Evolutionary conservation across 2,888 invertebrate species (phyloP).

Genomic region (Pantelozetes paolii): DNA sequence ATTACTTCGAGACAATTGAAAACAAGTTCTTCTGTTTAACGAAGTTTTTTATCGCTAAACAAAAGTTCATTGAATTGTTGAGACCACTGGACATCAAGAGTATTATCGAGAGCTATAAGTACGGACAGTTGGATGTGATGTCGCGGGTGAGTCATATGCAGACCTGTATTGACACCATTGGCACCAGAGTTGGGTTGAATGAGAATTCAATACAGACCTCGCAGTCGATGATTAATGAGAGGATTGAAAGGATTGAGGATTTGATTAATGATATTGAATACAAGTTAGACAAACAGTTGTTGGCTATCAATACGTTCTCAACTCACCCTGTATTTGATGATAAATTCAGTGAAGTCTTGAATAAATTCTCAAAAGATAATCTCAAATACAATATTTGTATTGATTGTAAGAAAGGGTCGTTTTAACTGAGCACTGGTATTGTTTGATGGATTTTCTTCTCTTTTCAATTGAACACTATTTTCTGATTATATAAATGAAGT

Average conservation of each 20-base stretch:
- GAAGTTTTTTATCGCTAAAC: slow-evolving; percentile 34
- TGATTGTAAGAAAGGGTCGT: too few relatives aligned
- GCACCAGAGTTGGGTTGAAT: slow-evolving; percentile 22
- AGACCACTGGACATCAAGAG: slow-evolving; percentile 33
- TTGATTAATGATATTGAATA: slow-evolving; percentile 11
- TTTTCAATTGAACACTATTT: too few relatives aligned
- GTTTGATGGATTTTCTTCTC: too few relatives aligned
- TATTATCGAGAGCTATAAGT: slow-evolving; percentile 41
- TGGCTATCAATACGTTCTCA: not conserved
- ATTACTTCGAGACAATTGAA: slow-evolving; percentile 36
- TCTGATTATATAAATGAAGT: too few relatives aligned
- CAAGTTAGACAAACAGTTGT: not conserved
- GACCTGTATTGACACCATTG: slow-evolving; percentile 22
- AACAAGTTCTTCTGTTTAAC: slow-evolving; percentile 34
- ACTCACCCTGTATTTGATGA: not conserved
- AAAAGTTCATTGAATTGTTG: slow-evolving; percentile 33
- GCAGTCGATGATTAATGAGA: not conserved
- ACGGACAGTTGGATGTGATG: slow-evolving; percentile 41
- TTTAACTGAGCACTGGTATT: too few relatives aligned
- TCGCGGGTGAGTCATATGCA: slow-evolving; percentile 26
- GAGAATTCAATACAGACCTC: slow-evolving; percentile 3
- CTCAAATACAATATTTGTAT: too few relatives aligned
- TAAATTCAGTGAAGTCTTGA: not conserved
- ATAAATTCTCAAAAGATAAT: not conserved
- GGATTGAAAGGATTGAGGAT: not conserved